Conservation (phyloP, 2,888 invertebrate species). For the Notocelia uddmanniana region DNA sequence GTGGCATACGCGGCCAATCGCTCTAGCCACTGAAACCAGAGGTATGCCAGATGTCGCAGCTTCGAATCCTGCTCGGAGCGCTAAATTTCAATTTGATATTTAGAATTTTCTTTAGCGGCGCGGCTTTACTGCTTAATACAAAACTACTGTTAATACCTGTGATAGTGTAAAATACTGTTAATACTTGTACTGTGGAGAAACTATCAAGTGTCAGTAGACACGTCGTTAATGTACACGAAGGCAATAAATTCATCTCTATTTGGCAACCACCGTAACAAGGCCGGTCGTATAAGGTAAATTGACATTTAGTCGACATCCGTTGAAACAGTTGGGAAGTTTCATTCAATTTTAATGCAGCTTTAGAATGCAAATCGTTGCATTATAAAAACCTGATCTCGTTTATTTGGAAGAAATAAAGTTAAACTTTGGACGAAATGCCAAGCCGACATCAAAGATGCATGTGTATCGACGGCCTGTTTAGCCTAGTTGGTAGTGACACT, state of each 20-base stretch:
- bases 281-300: slow-evolving; percentile 36
- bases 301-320: slow-evolving; percentile 36
- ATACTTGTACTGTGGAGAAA: slow-evolving; percentile 20
- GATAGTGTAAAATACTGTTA: not conserved
- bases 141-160: too few relatives aligned
- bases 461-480: too few relatives aligned
- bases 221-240: slow-evolving; percentile 31
- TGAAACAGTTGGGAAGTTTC: slow-evolving; percentile 20
- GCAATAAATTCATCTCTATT: slow-evolving; percentile 39
- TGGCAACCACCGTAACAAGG: slow-evolving; percentile 31
- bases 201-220: slow-evolving; percentile 37
- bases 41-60: too few relatives aligned
- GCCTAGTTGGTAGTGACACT: too few relatives aligned
- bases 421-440: slow-evolving; percentile 13
- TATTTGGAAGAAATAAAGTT: slow-evolving; percentile 9
- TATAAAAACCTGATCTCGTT: slow-evolving; percentile 7
- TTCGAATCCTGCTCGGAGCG: too few relatives aligned
- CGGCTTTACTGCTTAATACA: too few relatives aligned
- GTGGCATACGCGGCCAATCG: too few relatives aligned
- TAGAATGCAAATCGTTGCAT: slow-evolving; percentile 24
- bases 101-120: too few relatives aligned
- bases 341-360: slow-evolving; percentile 24
- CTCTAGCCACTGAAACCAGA: too few relatives aligned
- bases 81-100: too few relatives aligned
- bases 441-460: not conserved